Conservation (phyloP, 2,888 invertebrate genomes). For the Yponomeuta sedellus region DNA sequence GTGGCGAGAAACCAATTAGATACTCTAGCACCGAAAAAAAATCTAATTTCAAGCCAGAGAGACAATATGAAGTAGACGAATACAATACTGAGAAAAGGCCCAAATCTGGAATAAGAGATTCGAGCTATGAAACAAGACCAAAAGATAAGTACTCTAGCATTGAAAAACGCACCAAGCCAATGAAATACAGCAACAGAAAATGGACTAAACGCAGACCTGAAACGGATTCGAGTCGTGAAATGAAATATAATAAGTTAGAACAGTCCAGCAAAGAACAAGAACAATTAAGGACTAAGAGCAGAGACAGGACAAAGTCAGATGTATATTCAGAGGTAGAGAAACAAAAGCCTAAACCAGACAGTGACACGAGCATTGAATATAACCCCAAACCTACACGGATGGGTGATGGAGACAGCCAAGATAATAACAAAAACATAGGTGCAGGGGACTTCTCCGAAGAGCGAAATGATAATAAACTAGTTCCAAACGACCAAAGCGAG, state of each 20-base stretch:
- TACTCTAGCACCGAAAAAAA: background rate
- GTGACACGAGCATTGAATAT: background rate
- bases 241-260: background rate
- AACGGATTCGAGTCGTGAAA: no score
- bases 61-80: background rate
- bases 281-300: background rate
- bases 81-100: background rate
- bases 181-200: no score
- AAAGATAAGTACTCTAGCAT: no score
- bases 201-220: no score
- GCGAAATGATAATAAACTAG: background rate
- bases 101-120: background rate
- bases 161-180: no score
- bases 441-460: background rate
- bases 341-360: background rate
- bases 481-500: background rate
- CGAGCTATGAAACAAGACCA: background rate
- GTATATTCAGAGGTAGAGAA: background rate
- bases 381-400: background rate
- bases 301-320: background rate
- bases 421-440: background rate
- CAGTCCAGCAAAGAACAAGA: background rate
- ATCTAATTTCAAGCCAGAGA: background rate
- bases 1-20: background rate
- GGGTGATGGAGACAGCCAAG: background rate